Evolutionary conservation across 1,140 invertebrate genomes (phyloP).

Genomic region (Lethocerus indicus): DNA sequence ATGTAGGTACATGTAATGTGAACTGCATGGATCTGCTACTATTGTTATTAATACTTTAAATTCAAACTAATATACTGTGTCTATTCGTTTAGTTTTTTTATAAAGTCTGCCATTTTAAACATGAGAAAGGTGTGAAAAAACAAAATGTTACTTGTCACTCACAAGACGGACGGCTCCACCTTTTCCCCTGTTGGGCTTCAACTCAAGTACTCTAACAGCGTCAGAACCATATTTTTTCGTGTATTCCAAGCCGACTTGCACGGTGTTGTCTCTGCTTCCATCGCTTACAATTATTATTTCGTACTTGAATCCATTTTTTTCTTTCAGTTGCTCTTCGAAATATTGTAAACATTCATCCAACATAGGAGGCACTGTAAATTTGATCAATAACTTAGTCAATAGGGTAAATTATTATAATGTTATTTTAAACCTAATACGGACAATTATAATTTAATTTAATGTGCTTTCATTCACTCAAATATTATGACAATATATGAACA

Average conservation of each 20-base stretch:
- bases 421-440: slow-evolving; percentile 7
- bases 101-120: too few relatives aligned
- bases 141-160: slow-evolving; percentile 20
- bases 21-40: too few relatives aligned
- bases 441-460: neutral
- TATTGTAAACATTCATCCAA: slow-evolving; percentile 77
- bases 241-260: slow-evolving; percentile 59
- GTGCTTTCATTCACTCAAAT: slow-evolving; percentile 1
- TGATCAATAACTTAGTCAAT: neutral
- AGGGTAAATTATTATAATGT: slow-evolving; percentile 4
- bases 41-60: too few relatives aligned
- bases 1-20: too few relatives aligned
- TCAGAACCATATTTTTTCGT: slow-evolving; percentile 51
- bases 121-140: slow-evolving; percentile 8
- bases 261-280: slow-evolving; percentile 80
- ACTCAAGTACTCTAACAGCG: slow-evolving; percentile 66
- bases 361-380: slow-evolving; percentile 68
- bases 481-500: too few relatives aligned
- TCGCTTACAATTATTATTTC: slow-evolving; percentile 94
- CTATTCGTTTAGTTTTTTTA: too few relatives aligned
- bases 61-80: too few relatives aligned
- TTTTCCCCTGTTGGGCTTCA: slow-evolving; percentile 85
- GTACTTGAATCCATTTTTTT: slow-evolving; percentile 52
- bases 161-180: slow-evolving; percentile 89
- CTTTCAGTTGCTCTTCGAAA: slow-evolving; percentile 45